Evolutionary conservation across 2,888 invertebrate species (phyloP).

Genomic region (Drosophila paranaensis): DNA sequence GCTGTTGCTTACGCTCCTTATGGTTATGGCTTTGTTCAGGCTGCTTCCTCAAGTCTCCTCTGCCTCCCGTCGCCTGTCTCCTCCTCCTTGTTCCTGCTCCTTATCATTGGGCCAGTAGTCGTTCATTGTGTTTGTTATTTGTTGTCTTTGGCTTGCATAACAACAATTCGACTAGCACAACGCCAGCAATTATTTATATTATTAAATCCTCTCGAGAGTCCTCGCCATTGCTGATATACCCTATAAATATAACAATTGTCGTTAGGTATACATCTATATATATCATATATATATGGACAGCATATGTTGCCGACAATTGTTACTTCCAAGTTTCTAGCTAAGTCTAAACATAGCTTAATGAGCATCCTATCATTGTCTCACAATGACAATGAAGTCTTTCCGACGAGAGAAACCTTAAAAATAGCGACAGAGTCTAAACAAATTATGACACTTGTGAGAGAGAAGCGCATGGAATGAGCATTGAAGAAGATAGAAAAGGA

Average conservation of each 20-base stretch:
- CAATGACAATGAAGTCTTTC: neutral
- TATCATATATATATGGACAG: neutral
- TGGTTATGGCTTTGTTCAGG: constrained; percentile 26
- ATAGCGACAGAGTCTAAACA: neutral
- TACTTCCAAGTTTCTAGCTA: neutral
- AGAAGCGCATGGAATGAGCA: neutral
- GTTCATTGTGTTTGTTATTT: constrained; percentile 76
- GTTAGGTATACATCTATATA: neutral
- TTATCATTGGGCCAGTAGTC: constrained; percentile 59
- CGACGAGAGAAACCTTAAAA: constrained; percentile 2
- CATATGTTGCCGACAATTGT: neutral
- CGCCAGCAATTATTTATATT: constrained; percentile 82
- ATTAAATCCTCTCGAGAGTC: constrained; percentile 79
- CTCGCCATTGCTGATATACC: constrained; percentile 49
- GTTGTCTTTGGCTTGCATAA: constrained; percentile 67
- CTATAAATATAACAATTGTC: neutral
- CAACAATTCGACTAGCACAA: constrained; percentile 75
- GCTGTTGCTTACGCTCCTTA: constrained; percentile 15
- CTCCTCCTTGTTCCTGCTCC: constrained; percentile 18
- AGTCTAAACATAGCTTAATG: neutral
- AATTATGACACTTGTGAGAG: neutral
- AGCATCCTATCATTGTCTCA: neutral
- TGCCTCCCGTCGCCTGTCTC: neutral
- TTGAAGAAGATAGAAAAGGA: no score
- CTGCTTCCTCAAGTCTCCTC: constrained; percentile 10